Evolutionary conservation across 2,888 invertebrate genomes (phyloP).

Genomic region (Anthrax anthrax): DNA sequence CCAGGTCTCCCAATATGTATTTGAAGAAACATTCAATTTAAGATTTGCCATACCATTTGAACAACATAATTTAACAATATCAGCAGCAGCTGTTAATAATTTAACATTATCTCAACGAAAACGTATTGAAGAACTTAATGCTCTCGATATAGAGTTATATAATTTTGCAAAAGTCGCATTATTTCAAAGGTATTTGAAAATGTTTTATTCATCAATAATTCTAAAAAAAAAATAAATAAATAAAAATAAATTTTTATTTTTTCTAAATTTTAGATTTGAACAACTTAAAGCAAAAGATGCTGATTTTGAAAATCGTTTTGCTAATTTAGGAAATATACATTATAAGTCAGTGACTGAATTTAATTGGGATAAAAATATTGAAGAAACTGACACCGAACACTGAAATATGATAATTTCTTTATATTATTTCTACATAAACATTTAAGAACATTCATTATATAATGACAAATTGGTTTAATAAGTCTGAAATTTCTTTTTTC

Average conservation of each 20-base stretch:
- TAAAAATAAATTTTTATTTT: background rate
- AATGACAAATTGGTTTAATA: no score
- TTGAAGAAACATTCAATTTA: constrained; percentile 86
- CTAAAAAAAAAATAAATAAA: no score
- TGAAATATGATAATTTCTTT: no score
- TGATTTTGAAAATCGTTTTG: constrained; percentile 69
- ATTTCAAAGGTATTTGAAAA: constrained; percentile 59
- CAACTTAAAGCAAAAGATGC: constrained; percentile 63
- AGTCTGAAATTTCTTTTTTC: no score
- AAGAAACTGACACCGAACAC: constrained; percentile 38
- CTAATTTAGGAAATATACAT: constrained; percentile 69
- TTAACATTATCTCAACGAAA: constrained; percentile 60
- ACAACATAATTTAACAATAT: constrained; percentile 83
- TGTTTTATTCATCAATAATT: no score
- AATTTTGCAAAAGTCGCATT: constrained; percentile 82
- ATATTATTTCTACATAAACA: no score
- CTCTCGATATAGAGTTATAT: constrained; percentile 84
- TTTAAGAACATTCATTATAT: no score
- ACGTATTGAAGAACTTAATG: constrained; percentile 65
- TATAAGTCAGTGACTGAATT: constrained; percentile 65
- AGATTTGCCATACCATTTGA: constrained; percentile 80
- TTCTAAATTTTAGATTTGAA: constrained; percentile 49
- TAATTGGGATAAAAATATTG: constrained; percentile 75
- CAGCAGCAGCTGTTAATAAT: constrained; percentile 64
- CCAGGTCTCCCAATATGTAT: constrained; percentile 79